Conservation (phyloP, 2,113 vertebrate species). For the Xiphophorus hellerii region DNA sequence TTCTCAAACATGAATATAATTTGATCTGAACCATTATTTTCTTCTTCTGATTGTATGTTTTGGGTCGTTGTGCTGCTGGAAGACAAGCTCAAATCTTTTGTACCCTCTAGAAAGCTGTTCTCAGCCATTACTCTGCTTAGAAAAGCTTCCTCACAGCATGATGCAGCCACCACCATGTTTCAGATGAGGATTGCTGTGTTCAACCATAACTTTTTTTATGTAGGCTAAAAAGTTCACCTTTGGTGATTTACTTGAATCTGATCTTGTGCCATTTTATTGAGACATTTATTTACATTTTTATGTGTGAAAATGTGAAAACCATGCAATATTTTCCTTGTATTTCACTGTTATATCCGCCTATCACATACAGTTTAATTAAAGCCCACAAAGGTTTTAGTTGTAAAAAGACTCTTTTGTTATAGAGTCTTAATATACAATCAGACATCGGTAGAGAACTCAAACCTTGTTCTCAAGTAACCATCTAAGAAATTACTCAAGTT, state of each 20-base stretch:
- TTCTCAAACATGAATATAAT: too few relatives aligned
- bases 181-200: background rate
- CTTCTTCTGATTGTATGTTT: too few relatives aligned
- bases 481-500: too few relatives aligned
- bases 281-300: background rate
- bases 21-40: too few relatives aligned
- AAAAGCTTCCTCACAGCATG: background rate
- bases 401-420: background rate
- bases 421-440: too few relatives aligned
- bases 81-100: background rate
- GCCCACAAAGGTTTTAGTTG: background rate
- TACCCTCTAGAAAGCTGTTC: background rate
- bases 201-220: background rate
- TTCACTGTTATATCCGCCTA: background rate
- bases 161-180: background rate
- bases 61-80: background rate
- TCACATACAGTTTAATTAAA: background rate
- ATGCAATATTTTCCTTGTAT: background rate
- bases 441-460: too few relatives aligned
- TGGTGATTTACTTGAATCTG: background rate
- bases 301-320: background rate
- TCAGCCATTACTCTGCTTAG: background rate
- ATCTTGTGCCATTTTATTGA: background rate
- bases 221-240: background rate
- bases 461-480: too few relatives aligned